These are phyloP conservation scores for Drosophila vallismaia DNA, from an alignment of 2,888 invertebrate species.

Conservation along the genomic window DNA sequence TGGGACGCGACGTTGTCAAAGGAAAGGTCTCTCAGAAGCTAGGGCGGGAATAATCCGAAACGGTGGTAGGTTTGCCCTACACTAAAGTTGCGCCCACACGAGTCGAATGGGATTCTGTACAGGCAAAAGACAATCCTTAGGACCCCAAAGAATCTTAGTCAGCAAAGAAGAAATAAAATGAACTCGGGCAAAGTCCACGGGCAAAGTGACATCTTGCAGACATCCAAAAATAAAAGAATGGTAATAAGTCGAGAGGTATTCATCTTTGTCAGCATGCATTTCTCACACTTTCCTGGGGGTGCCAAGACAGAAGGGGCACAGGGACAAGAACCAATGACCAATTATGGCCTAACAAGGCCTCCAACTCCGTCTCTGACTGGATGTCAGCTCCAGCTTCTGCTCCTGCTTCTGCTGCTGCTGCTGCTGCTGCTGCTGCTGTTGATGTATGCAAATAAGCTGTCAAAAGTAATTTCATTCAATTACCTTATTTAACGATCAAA, in stretches of 20 bases:
- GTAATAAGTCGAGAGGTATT: slow-evolving; percentile 46
- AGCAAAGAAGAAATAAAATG: neutral
- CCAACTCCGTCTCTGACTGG: slow-evolving; percentile 28
- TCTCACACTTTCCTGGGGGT: slow-evolving; percentile 53
- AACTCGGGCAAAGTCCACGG: neutral
- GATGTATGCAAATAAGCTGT: slow-evolving; percentile 79
- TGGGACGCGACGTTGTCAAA: too few relatives aligned
- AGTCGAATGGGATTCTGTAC: neutral
- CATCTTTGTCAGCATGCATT: slow-evolving; percentile 72
- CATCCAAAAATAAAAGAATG: neutral
- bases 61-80: too few relatives aligned
- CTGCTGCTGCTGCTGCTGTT: slow-evolving; percentile 57
- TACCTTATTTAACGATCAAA: slow-evolving; percentile 75
- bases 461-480: slow-evolving; percentile 80
- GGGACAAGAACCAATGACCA: slow-evolving; percentile 70
- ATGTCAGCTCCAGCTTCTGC: slow-evolving; percentile 34
- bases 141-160: too few relatives aligned
- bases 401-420: slow-evolving; percentile 45
- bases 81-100: too few relatives aligned
- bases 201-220: slow-evolving; percentile 20
- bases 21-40: too few relatives aligned
- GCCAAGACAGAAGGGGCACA: neutral
- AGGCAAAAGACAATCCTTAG: too few relatives aligned
- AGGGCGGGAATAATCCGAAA: too few relatives aligned
- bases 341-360: slow-evolving; percentile 75